Evolutionary conservation across 2,888 invertebrate genomes (phyloP).

Genomic region (Brachylomia viminalis): DNA sequence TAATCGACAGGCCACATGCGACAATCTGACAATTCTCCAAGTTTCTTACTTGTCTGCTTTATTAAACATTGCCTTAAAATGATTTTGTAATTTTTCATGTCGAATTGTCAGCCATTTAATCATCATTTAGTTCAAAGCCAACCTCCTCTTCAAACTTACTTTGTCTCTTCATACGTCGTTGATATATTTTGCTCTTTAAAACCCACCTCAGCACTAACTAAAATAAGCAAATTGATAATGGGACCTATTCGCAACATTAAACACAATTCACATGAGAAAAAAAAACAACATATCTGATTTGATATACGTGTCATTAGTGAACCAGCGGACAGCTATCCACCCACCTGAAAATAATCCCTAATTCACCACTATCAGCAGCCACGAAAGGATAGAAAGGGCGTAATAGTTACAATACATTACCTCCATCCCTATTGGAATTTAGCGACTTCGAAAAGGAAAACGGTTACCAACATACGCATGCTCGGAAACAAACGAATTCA

Average conservation of each 20-base stretch:
- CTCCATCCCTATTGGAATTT: slow-evolving; percentile 36
- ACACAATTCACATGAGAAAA: neutral
- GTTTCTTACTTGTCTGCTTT: neutral
- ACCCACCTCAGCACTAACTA: slow-evolving; percentile 50
- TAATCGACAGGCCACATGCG: neutral
- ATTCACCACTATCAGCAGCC: slow-evolving; percentile 30
- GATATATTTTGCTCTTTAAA: slow-evolving; percentile 36
- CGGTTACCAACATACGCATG: slow-evolving; percentile 11
- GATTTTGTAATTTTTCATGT: neutral
- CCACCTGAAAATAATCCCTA: slow-evolving; percentile 46
- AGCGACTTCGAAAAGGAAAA: slow-evolving; percentile 33
- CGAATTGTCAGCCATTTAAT: neutral
- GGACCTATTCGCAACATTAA: neutral
- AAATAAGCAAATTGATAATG: slow-evolving; percentile 15
- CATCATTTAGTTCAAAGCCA: slow-evolving; percentile 23
- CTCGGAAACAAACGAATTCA: slow-evolving; percentile 41
- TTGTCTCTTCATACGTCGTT: slow-evolving; percentile 13
- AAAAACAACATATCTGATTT: neutral
- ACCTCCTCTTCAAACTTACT: slow-evolving; percentile 9
- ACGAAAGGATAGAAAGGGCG: neutral
- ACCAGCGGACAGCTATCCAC: neutral
- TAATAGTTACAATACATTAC: slow-evolving; percentile 52
- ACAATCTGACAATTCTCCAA: neutral
- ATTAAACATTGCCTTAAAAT: neutral
- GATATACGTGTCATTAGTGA: slow-evolving; percentile 13